phyloP scores from a whole-genome alignment of 2,113 vertebrate genomes.

The Charina bottae region DNA sequence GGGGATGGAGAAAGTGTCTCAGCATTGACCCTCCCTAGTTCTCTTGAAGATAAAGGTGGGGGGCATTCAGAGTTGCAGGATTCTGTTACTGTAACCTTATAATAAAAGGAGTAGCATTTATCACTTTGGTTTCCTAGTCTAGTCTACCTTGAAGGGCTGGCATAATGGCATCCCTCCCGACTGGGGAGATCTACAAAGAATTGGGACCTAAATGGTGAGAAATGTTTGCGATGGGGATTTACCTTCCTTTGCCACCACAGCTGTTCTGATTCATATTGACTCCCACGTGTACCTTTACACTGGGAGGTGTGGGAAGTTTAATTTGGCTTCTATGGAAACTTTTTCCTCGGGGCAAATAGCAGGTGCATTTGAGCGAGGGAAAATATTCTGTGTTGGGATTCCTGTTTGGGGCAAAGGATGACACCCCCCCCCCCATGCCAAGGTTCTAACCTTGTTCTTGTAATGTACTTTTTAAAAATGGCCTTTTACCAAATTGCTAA shows the following conservation, averaged over 20 bases:
- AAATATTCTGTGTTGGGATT: not conserved
- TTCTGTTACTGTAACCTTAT: not conserved
- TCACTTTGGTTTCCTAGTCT: not conserved
- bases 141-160: not conserved
- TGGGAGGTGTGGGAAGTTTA: not conserved
- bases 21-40: not conserved
- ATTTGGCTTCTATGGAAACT: not conserved
- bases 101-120: not conserved
- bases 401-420: not conserved
- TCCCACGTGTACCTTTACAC: not conserved
- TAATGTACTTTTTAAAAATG: not conserved
- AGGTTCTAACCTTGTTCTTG: not conserved
- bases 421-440: not conserved
- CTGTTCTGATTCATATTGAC: not conserved
- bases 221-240: not conserved
- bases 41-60: not conserved
- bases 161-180: not conserved
- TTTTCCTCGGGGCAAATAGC: not conserved
- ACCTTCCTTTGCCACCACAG: not conserved
- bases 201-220: not conserved
- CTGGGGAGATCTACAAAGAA: not conserved
- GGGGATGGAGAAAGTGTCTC: not conserved
- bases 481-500: not conserved
- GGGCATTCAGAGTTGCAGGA: not conserved
- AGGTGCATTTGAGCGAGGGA: not conserved